Percentiles rank a stretch among this genome's conserved stretches.
These are phyloP conservation scores for Diachrysia chrysitis DNA, from an alignment of 2,888 invertebrate species.

Conservation along the genomic window DNA sequence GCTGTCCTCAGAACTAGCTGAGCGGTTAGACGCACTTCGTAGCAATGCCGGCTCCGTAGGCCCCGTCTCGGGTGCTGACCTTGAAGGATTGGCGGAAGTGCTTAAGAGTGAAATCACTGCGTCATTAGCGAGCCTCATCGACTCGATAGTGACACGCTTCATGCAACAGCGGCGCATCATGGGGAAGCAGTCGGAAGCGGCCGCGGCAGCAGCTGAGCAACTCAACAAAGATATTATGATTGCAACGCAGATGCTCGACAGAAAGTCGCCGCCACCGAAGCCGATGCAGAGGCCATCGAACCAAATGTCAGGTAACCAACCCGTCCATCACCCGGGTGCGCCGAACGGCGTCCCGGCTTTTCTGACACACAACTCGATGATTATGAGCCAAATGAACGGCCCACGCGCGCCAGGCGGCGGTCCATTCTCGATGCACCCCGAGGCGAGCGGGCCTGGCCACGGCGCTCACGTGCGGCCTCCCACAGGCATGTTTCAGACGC, in stretches of 20 bases:
- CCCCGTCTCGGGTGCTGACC: constrained; percentile 93
- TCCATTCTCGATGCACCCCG: constrained; percentile 92
- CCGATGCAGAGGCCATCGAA: constrained; percentile 90
- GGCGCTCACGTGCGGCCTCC: constrained; percentile 89
- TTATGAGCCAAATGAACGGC: constrained; percentile 89
- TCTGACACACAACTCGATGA: constrained; percentile 83
- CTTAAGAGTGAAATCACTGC: constrained; percentile 97
- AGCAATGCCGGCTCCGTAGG: constrained; percentile 91
- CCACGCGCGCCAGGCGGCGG: constrained; percentile 90
- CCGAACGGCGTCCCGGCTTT: constrained; percentile 84
- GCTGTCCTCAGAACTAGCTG: constrained; percentile 92
- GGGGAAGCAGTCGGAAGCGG: constrained; percentile 94
- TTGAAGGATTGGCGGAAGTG: constrained; percentile 96
- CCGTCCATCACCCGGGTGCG: constrained; percentile 84
- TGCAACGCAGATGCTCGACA: constrained; percentile 94
- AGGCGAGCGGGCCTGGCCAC: constrained; percentile 87
- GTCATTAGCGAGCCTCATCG: constrained; percentile 95
- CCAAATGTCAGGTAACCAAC: constrained; percentile 89
- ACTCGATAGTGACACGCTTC: constrained; percentile 95
- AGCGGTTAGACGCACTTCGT: constrained; percentile 93
- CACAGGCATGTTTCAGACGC: constrained; percentile 94
- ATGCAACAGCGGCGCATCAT: constrained; percentile 94
- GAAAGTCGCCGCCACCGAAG: constrained; percentile 94
- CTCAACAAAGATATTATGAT: constrained; percentile 95
- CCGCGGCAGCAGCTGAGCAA: constrained; percentile 94